Evolutionary conservation across 2,888 invertebrate genomes (phyloP).

Genomic region (Eristalinus aeneus): DNA sequence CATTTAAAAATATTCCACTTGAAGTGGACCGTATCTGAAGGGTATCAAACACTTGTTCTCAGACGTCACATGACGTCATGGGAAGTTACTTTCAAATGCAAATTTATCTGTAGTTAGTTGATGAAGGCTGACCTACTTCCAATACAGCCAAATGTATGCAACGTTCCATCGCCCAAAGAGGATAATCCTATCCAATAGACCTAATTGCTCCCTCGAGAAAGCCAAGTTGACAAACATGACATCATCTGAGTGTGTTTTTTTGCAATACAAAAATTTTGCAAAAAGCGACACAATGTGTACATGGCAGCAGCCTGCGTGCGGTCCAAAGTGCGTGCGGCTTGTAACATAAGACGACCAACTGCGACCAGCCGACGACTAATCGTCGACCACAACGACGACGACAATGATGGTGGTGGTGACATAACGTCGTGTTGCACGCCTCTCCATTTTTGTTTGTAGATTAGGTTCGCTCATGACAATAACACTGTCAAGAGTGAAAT

Average conservation of each 20-base stretch:
- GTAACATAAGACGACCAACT: neutral
- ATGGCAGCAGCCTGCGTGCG: neutral
- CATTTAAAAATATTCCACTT: neutral
- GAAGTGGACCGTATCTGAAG: neutral
- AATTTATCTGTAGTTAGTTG: too few relatives aligned
- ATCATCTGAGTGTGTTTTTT: neutral
- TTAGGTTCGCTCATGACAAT: constrained; percentile 4
- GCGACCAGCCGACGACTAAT: neutral
- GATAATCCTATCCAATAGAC: neutral
- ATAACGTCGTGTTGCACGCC: neutral
- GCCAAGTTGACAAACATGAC: neutral
- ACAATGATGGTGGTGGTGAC: neutral
- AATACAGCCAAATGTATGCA: too few relatives aligned
- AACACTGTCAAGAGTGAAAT: neutral
- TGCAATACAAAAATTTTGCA: neutral
- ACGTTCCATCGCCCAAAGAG: neutral
- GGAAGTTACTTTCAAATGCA: too few relatives aligned
- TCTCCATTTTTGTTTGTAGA: neutral
- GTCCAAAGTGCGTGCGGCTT: neutral
- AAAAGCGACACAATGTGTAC: neutral
- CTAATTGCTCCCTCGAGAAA: neutral
- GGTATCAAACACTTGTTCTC: neutral
- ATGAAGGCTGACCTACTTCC: too few relatives aligned
- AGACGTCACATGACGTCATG: too few relatives aligned
- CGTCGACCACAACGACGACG: neutral